Base-by-base conservation (phyloP, 2,888 invertebrate species). In the Tubulanus polymorphus region DNA sequence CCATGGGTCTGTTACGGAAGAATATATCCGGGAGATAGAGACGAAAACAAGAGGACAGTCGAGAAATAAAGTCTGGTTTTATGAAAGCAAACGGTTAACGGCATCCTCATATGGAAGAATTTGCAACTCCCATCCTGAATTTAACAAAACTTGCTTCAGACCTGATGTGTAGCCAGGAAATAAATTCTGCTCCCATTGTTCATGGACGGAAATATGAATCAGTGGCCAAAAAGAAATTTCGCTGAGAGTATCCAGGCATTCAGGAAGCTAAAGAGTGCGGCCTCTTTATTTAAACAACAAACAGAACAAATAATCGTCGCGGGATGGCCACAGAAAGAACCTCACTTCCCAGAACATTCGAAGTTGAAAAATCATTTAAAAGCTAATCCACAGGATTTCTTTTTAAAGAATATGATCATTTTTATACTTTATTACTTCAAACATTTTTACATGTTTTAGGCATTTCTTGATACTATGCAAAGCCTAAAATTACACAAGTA, bases 101-200 rank as follows among this genome's bases (percentile, higher is more conserved):
- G 61, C 63, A 18, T 63, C 63, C 10, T 51, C 47, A 20, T 60
- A 60, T 53, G 60, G 63, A 1, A 56, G 59, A 41, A 56, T 63
- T 26, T 51, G 35, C 10, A 49, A 60, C 54, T 8, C 20, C 28
- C 5, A 53, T 48, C n/a, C 37, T 57, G 18, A 47, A 60, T 48
- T 53, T 26, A 27, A 15, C 20, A 8, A 60, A 60, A 46, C 46
- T 60, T 12, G 57, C 55, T 23, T 20, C 32, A 10, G 51, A 56
- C 1, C 32, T 62, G 6, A 27, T 46, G n/a, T 26, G 15, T 32
- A 12, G 29, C 1, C 30, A 37, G 8, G 45, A 49, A 8, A n/a
- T 61, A 1, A 30, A 3, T 2, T 53, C 37, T 6, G 27, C 23
- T n/a, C 51, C 57, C 8, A 32, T 60, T 2, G 8, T 48, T 5